Evolutionary conservation across 2,113 vertebrate genomes (phyloP).

Genomic region (Nerophis lumbriciformis): DNA sequence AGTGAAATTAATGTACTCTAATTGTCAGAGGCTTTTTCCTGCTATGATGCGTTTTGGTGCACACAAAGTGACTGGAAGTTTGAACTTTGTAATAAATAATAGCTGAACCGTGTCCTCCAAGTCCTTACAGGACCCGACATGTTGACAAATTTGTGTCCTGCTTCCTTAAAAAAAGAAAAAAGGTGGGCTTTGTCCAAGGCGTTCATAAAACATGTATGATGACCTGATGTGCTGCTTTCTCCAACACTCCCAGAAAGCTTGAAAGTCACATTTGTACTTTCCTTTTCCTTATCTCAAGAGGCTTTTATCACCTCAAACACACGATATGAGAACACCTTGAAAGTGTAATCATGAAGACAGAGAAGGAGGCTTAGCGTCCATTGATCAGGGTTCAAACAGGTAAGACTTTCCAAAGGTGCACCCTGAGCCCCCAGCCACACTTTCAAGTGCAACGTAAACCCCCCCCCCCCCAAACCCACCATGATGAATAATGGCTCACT

Average conservation of each 20-base stretch:
- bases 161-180: slow-evolving; percentile 1
- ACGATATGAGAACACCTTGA: slow-evolving; percentile 15
- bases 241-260: not conserved
- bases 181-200: slow-evolving; percentile 15
- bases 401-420: slow-evolving; percentile 32
- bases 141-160: slow-evolving; percentile 11
- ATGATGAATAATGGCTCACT: slow-evolving; percentile 26
- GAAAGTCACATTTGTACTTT: not conserved
- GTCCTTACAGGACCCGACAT: slow-evolving; percentile 13
- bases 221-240: slow-evolving; percentile 9
- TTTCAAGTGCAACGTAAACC: slow-evolving; percentile 23
- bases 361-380: slow-evolving; percentile 9
- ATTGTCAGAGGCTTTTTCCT: too few relatives aligned
- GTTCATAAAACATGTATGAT: slow-evolving; percentile 30
- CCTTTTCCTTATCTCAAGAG: slow-evolving; percentile 2
- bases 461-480: not conserved
- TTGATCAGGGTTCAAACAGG: slow-evolving; percentile 19
- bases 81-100: slow-evolving; percentile 14
- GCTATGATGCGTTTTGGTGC: slow-evolving; percentile 2
- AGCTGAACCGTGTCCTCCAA: not conserved
- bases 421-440: slow-evolving; percentile 23
- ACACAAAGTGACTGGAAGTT: not conserved
- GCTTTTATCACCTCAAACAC: not conserved
- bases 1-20: too few relatives aligned
- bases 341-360: slow-evolving; percentile 9